phyloP scores from a whole-genome alignment of 2,888 invertebrate species.

The Eupithecia tripunctaria region DNA sequence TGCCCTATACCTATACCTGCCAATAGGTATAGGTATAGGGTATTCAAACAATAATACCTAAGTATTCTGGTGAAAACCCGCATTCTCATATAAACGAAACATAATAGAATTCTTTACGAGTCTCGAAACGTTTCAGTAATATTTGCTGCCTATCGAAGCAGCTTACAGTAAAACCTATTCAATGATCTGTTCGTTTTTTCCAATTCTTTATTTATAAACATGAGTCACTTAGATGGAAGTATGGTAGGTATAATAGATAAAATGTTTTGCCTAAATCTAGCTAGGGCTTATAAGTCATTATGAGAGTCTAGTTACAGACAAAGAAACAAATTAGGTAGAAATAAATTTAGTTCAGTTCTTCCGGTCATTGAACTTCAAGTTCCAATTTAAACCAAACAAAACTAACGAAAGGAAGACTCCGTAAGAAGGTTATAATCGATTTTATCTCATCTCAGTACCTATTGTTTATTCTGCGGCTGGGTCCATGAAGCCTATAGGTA shows the following conservation, averaged over 20 bases:
- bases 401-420: background rate
- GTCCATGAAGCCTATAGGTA: constrained; percentile 2
- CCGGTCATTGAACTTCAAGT: background rate
- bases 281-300: no score
- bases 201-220: no score
- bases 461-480: background rate
- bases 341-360: background rate
- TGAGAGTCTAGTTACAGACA: no score
- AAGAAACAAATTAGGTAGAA: no score
- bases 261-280: no score
- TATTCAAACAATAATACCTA: background rate
- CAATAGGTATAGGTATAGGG: no score
- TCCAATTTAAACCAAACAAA: background rate
- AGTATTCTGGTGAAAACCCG: background rate
- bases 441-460: background rate
- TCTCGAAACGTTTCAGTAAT: background rate
- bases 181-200: background rate
- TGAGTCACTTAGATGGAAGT: no score
- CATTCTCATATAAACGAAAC: background rate
- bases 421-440: background rate
- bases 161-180: background rate
- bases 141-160: background rate
- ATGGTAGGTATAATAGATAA: no score
- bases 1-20: no score
- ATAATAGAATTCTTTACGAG: background rate